Percentiles rank a stretch among this genome's conserved stretches.
phyloP scores from a whole-genome alignment of 1,140 invertebrate genomes.

The Halictus rubicundus region DNA sequence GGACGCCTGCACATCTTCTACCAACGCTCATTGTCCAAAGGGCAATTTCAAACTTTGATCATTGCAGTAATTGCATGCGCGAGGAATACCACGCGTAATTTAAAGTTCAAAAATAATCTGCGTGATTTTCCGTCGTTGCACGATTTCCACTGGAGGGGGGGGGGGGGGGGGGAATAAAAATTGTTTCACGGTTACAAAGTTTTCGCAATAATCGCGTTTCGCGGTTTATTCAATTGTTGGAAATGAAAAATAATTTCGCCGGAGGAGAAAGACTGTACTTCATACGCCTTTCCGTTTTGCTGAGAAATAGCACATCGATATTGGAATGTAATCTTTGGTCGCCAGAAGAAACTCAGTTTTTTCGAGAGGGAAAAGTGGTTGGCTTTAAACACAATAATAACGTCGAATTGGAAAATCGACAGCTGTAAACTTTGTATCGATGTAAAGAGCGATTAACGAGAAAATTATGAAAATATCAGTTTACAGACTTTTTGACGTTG shows the following conservation, averaged over 20 bases:
- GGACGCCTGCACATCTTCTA: not conserved
- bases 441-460: no score
- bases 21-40: not conserved
- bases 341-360: not conserved
- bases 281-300: not conserved
- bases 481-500: no score
- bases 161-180: not conserved
- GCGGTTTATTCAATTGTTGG: not conserved
- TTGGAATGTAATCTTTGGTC: not conserved
- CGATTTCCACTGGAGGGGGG: no score
- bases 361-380: not conserved
- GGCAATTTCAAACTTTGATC: constrained; percentile 16
- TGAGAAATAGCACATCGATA: not conserved
- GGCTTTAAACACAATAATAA: not conserved
- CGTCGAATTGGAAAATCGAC: not conserved
- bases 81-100: not conserved
- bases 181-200: not conserved
- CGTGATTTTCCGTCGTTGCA: not conserved
- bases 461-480: no score
- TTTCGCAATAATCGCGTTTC: not conserved
- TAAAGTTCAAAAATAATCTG: constrained; percentile 9
- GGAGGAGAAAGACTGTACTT: no score
- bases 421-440: not conserved
- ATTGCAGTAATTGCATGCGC: constrained; percentile 1
- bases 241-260: not conserved